Conservation (phyloP, 2,797 vertebrate genomes). For the Danio tinwini region DNA sequence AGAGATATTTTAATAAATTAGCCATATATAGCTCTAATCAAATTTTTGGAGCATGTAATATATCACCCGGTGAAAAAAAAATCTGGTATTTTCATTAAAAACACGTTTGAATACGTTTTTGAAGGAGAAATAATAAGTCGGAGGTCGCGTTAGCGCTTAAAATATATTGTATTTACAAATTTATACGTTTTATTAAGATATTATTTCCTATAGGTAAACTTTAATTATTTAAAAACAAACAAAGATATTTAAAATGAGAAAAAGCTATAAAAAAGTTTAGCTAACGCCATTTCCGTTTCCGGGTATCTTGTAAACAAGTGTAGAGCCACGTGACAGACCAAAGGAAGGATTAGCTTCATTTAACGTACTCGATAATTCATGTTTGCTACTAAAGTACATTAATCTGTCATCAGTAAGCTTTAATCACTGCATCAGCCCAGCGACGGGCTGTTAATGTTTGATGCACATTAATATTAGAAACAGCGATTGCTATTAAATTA, state of each 20-base stretch:
- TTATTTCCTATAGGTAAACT: not conserved
- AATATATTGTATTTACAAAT: not conserved
- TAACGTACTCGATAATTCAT: not conserved
- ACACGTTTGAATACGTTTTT: not conserved
- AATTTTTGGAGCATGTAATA: not conserved
- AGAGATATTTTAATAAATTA: not conserved
- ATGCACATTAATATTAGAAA: not conserved
- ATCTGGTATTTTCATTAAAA: not conserved
- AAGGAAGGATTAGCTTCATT: not conserved
- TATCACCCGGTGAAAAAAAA: not conserved
- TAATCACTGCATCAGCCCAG: not conserved
- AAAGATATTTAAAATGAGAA: not conserved
- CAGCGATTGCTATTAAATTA: not conserved
- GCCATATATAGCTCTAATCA: not conserved
- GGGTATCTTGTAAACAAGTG: conserved; percentile 45
- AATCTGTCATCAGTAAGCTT: not conserved
- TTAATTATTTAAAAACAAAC: too few species aligned
- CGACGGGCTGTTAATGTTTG: not conserved
- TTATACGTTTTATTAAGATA: not conserved
- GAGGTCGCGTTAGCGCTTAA: not conserved
- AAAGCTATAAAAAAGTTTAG: not conserved
- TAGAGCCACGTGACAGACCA: conserved; percentile 11
- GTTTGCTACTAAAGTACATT: not conserved
- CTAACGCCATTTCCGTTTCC: conserved; percentile 47
- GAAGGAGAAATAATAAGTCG: not conserved